A percentile compares a stretch with the other conserved stretches of the same genome.
Conservation (phyloP, 2,797 vertebrate genomes). For the Sebastes baramenuke region DNA sequence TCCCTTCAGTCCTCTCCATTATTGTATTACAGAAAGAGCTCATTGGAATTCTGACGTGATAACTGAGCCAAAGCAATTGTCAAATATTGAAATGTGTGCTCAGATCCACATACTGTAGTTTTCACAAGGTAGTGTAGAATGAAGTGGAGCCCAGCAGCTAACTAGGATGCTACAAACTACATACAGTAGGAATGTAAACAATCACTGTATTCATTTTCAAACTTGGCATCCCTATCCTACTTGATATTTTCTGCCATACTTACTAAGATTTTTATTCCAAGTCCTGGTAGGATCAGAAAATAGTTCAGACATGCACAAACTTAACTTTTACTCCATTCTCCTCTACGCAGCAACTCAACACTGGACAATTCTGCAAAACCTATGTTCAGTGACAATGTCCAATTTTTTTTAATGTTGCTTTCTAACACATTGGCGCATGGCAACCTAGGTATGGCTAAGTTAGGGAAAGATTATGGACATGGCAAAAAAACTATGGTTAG, state of each 20-base stretch:
- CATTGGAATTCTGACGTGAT: not conserved
- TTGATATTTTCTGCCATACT: not conserved
- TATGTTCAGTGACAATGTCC: not conserved
- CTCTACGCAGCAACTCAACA: not conserved
- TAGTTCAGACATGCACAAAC: not conserved
- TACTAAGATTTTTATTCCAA: not conserved
- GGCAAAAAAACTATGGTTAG: not conserved
- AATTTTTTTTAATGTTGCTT: not conserved
- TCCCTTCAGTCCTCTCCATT: not conserved
- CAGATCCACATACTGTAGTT: not conserved
- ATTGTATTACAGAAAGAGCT: not conserved
- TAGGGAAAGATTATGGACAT: not conserved
- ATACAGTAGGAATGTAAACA: not conserved
- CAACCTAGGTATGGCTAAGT: not conserved
- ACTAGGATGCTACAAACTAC: not conserved
- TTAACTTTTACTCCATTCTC: not conserved
- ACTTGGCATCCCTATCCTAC: not conserved
- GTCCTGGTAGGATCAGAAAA: not conserved
- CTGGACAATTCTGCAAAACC: not conserved
- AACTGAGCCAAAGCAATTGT: conserved; percentile 1
- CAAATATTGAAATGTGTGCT: conserved; percentile 5
- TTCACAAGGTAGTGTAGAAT: not conserved
- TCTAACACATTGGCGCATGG: not conserved
- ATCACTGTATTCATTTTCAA: not conserved
- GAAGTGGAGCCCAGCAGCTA: not conserved